These are phyloP conservation scores for Rhopilema esculentum DNA, from an alignment of 30 jellyfish, hydroid and myxozoan species.

Conservation along the genomic window DNA sequence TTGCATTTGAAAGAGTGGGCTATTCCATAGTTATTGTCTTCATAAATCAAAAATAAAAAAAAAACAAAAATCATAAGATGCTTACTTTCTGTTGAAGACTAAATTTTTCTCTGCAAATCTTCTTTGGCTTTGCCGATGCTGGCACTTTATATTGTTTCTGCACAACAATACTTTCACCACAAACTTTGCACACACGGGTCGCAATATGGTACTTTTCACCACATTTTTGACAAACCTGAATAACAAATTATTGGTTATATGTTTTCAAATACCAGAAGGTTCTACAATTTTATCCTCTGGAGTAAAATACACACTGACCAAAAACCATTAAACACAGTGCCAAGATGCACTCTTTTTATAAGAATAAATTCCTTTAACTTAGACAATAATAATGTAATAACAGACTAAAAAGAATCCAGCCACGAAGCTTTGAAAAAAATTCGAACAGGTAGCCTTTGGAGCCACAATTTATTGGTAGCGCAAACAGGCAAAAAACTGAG, in stretches of 20 bases:
- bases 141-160: background rate
- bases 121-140: constrained; percentile 9
- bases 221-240: constrained; percentile 12
- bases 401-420: background rate
- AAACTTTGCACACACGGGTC: constrained; percentile 5
- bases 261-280: background rate
- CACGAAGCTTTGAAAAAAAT: background rate
- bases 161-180: background rate
- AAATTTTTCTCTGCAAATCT: constrained; percentile 15
- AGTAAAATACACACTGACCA: background rate
- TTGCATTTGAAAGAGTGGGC: too few relatives aligned
- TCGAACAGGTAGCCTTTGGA: background rate
- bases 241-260: background rate
- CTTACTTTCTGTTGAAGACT: constrained; percentile 14
- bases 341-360: background rate
- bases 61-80: background rate
- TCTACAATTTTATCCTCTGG: background rate
- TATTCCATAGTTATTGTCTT: background rate
- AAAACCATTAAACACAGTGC: background rate
- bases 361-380: background rate
- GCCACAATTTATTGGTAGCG: background rate
- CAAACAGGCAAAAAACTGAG: background rate
- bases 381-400: background rate
- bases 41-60: too few relatives aligned
- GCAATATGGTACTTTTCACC: constrained; percentile 21